These are phyloP conservation scores for Platyrinchus mystaceus DNA, from an alignment of 2,797 vertebrate species.

Conservation along the genomic window DNA sequence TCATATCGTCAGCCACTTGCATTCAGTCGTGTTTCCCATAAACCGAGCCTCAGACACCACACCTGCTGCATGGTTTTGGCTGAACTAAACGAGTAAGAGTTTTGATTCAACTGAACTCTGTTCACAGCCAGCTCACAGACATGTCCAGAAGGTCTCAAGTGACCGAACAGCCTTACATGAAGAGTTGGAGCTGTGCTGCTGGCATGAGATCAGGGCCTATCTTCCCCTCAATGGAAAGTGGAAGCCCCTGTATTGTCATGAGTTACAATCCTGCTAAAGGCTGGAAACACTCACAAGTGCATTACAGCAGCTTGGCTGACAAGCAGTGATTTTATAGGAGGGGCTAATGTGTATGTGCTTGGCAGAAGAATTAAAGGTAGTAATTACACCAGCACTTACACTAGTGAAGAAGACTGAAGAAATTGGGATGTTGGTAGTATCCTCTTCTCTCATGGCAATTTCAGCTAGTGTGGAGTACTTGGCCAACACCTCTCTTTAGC, in stretches of 20 bases:
- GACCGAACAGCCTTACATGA: not conserved
- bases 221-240: not conserved
- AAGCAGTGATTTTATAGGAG: not conserved
- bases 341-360: not conserved
- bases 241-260: not conserved
- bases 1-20: not conserved
- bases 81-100: not conserved
- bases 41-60: not conserved
- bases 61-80: not conserved
- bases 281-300: not conserved
- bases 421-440: not conserved
- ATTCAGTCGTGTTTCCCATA: not conserved
- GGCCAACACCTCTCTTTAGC: not conserved
- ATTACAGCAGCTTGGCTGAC: not conserved
- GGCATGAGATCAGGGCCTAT: not conserved
- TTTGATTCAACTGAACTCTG: not conserved
- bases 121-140: not conserved
- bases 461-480: not conserved
- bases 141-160: not conserved
- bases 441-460: not conserved
- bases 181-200: not conserved
- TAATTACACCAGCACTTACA: accelerated
- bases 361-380: not conserved
- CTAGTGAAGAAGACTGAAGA: not conserved
- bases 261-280: not conserved